Base-by-base conservation (phyloP, 2,797 vertebrate species). In the Lerista edwardsae region DNA sequence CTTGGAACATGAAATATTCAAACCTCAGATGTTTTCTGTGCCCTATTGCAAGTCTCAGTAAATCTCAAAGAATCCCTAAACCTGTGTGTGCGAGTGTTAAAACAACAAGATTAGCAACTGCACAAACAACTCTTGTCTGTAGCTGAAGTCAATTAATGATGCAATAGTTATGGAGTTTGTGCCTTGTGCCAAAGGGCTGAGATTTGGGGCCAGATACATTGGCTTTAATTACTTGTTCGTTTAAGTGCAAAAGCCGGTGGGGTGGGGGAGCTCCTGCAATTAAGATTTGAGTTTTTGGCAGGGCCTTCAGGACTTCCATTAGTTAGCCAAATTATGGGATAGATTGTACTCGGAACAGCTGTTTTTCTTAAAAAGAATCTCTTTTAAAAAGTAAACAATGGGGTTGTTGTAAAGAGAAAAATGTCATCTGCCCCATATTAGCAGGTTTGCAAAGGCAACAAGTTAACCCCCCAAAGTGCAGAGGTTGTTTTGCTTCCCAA, bases 301-400 rank as follows among this genome's bases (percentile, higher is more conserved):
- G 51, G 80, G 65, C 86, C 86, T 88, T 90, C 67, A 68, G 77
- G 88, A 90, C 87, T 92, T 89, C 91, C 83, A 85, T 94, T 93
- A 92, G 82, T 82, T 91, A 86, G 84, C 91, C 90, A 92, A 87
- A 92, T 90, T 85, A 91, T 91, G 94, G 69, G 82, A 90, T 92
- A 81, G 91, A 89, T 41, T 90, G 78, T 92, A 79, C 87, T 91
- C 57, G 74, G 78, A 95, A 84, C 77, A 89, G 76, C 83, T 92
- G 83, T 82, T 90, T 85, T 82, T 84, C 80, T 87, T 93, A 92
- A 86, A 82, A 76, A 86, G 67, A 31, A 25, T 31, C 67, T 62
- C 65, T 77, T 91, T 86, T 77, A 83, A 92, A 88, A 74, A 85
- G 44, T 84, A 94, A 92, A 87, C 10, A 86, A 95, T 80, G 75